Conservation (phyloP, 2,888 invertebrate species). For the Parelbella ahira region DNA sequence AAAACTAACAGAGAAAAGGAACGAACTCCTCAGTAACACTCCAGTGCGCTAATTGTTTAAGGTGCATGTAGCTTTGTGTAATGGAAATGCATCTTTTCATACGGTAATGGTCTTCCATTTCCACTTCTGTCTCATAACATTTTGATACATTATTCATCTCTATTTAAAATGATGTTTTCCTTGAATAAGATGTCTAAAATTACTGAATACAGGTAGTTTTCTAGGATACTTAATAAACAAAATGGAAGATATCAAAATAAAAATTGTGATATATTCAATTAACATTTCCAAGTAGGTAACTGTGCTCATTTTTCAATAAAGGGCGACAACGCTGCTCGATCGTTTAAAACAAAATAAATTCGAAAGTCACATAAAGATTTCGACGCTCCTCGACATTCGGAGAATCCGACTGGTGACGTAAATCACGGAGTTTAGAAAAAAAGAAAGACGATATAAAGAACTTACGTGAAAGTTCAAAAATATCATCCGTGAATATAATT, state of each 20-base stretch:
- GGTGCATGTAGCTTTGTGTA: conserved; percentile 18
- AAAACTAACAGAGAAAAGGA: conserved; percentile 66
- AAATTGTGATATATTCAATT: no score
- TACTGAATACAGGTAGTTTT: no score
- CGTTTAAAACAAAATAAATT: conserved; percentile 72
- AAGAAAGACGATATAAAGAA: conserved; percentile 69
- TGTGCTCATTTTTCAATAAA: conserved; percentile 2
- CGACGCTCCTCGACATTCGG: conserved; percentile 64
- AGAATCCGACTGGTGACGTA: conserved; percentile 66
- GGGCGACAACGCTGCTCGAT: conserved; percentile 49
- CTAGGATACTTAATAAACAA: no score
- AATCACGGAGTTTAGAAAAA: conserved; percentile 75
- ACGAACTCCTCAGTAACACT: conserved; percentile 54
- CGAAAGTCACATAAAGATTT: conserved; percentile 67
- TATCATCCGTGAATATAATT: conserved; percentile 78
- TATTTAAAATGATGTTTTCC: no score
- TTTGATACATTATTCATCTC: no score
- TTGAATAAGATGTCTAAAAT: no score
- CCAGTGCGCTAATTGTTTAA: conserved; percentile 63
- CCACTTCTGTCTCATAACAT: neutral
- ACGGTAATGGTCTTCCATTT: neutral
- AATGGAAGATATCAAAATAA: no score
- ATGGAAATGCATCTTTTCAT: conserved; percentile 18
- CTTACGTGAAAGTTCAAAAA: conserved; percentile 77
- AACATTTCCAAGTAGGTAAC: no score